These are phyloP conservation scores for Drosophila tanythrix DNA, from an alignment of 2,888 invertebrate genomes.

Conservation along the genomic window DNA sequence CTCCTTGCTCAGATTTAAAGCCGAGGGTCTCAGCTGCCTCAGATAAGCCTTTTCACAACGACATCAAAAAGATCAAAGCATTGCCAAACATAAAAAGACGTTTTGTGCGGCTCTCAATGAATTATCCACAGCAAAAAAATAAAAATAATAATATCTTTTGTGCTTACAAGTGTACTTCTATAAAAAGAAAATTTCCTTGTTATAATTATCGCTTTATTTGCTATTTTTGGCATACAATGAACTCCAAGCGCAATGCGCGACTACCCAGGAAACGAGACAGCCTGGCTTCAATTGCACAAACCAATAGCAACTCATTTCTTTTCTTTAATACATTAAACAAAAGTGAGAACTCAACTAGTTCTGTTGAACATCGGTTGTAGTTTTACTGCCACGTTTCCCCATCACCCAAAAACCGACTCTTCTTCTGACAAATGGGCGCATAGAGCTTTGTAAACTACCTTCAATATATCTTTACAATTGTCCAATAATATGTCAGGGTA, in stretches of 20 bases:
- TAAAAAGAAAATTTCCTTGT: neutral
- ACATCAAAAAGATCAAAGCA: conserved; percentile 12
- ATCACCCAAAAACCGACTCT: neutral
- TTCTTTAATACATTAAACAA: neutral
- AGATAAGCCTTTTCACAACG: conserved; percentile 32
- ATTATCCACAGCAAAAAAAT: neutral
- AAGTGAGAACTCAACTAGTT: neutral
- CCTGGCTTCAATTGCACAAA: neutral
- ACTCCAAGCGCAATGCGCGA: neutral
- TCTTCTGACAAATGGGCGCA: neutral
- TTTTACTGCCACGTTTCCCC: too few species aligned
- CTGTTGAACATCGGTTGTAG: neutral
- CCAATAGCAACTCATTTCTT: neutral
- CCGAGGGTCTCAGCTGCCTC: neutral
- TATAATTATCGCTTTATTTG: neutral
- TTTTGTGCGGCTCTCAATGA: neutral
- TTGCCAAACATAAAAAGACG: neutral
- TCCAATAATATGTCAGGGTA: neutral
- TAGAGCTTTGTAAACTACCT: neutral
- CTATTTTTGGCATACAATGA: neutral
- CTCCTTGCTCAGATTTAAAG: conserved; percentile 1
- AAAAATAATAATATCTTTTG: neutral
- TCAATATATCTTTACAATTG: neutral
- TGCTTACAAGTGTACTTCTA: neutral
- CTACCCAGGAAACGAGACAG: neutral